Evolutionary conservation across 2,797 vertebrate genomes (phyloP), one percentile per base, ranked within the genome.

Genomic region (Orestias chungarensis): DNA sequence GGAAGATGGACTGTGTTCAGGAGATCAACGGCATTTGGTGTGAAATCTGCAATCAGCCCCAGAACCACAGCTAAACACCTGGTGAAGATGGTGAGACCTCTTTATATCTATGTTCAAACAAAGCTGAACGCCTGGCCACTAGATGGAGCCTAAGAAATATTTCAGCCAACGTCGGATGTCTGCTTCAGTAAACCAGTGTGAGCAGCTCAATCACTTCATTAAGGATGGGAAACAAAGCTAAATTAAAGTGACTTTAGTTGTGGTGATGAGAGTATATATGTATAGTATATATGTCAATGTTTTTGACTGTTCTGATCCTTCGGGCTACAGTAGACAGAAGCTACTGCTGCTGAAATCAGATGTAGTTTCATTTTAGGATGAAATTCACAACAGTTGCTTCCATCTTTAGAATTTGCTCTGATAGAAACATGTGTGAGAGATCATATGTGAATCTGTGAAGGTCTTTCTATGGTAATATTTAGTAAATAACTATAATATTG

Each of bases 131-230:
- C 11, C 40, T 14, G 35, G 11, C 59, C 59, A 62, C 59, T 62
- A 62, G 59, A 62, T 62, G 59, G 59, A 62, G 59, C 59, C 59
- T 14, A 62, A 40, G 33, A 61, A 61, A 61, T 38, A n/a, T 35
- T 38, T 38, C 33, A 38, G 20, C 31, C n/a, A 61, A n/a, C 23
- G 20, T 11, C 33, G 20, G 31, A 23, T 23, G 23, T 23, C 23
- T 10, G 57, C 57, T 35, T 23, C 35, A 38, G n/a, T 6, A 38
- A 38, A 40, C 0, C 33, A 12, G 1, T 33, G 20, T 18, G 15
- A 55, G 15, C 54, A 55, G 29, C 54, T 57, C 54, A 33, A 8
- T 20, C 54, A 35, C 31, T 1, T 35, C 23, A 20, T 35, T 59
- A n/a, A n/a, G n/a, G n/a, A n/a, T n/a, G n/a, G n/a, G n/a, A n/a